These are phyloP conservation scores for Drosophila ezoana DNA, from an alignment of 2,888 invertebrate genomes.

Conservation along the genomic window DNA sequence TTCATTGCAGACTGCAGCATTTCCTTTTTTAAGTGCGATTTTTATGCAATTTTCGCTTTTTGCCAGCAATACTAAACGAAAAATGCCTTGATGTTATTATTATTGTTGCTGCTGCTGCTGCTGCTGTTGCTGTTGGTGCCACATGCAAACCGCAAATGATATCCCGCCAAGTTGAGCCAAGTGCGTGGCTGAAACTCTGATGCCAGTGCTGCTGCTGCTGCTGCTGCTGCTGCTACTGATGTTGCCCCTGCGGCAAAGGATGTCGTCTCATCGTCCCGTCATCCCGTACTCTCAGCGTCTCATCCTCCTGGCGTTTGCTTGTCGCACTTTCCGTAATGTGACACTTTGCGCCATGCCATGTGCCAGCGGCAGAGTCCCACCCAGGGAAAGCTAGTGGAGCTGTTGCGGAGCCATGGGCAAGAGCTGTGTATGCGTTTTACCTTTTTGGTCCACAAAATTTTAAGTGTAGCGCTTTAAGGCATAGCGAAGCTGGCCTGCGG, in stretches of 20 bases:
- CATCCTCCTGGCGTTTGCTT: conserved; percentile 7
- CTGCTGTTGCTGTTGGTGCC: conserved; percentile 18
- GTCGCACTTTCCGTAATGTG: conserved; percentile 60
- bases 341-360: conserved; percentile 60
- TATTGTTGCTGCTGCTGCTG: conserved; percentile 6
- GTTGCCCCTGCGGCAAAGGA: background rate
- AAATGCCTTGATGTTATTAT: conserved; percentile 29
- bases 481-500: background rate
- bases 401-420: too few species aligned
- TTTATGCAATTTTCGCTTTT: conserved; percentile 37
- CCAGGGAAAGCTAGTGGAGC: background rate
- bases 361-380: conserved; percentile 43
- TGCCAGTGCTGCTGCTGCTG: conserved; percentile 12
- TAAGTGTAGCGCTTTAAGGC: conserved; percentile 31
- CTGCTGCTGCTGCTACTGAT: conserved; percentile 13
- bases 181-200: conserved; percentile 38
- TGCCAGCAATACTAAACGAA: conserved; percentile 21
- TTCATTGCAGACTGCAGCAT: conserved; percentile 45
- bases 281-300: background rate
- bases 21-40: conserved; percentile 55
- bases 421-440: conserved; percentile 7
- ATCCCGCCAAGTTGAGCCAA: conserved; percentile 39
- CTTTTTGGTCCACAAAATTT: conserved; percentile 36
- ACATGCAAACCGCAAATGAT: conserved; percentile 67
- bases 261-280: background rate